A percentile compares a stretch with the other conserved stretches of the same genome.
These are phyloP conservation scores for Candidula unifasciata DNA, from an alignment of 2,888 invertebrate genomes.

Conservation along the genomic window DNA sequence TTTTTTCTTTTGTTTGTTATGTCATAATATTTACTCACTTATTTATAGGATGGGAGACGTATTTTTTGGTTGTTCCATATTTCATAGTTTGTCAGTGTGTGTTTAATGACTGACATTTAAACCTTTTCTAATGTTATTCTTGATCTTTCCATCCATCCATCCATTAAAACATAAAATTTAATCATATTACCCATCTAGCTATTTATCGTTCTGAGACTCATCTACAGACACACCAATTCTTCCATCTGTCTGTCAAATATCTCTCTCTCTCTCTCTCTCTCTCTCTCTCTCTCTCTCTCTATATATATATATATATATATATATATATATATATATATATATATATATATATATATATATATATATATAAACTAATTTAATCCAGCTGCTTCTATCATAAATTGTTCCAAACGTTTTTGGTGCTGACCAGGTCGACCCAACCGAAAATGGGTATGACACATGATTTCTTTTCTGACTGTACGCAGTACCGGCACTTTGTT, in stretches of 20 bases:
- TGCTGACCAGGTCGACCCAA: too few relatives aligned
- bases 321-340: conserved; percentile 8
- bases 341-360: background rate
- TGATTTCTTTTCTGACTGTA: too few relatives aligned
- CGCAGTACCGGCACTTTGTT: too few relatives aligned
- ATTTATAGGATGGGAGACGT: background rate
- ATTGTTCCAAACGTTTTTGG: too few relatives aligned
- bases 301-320: background rate
- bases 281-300: conserved; percentile 20
- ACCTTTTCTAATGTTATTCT: too few relatives aligned
- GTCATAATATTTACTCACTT: too few relatives aligned
- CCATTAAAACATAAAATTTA: too few relatives aligned
- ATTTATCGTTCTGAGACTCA: background rate
- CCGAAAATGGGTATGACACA: too few relatives aligned
- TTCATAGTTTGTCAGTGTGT: background rate
- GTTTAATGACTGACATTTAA: too few relatives aligned
- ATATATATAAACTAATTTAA: background rate
- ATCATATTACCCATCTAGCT: background rate
- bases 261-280: background rate
- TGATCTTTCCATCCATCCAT: background rate
- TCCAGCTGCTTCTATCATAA: too few relatives aligned
- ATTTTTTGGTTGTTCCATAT: background rate
- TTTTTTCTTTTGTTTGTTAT: too few relatives aligned
- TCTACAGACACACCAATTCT: background rate
- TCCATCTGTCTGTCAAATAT: background rate